Percentiles rank a stretch among this genome's conserved stretches.
phyloP scores from a whole-genome alignment of 2,888 invertebrate species.

The Quadriops clusia region DNA sequence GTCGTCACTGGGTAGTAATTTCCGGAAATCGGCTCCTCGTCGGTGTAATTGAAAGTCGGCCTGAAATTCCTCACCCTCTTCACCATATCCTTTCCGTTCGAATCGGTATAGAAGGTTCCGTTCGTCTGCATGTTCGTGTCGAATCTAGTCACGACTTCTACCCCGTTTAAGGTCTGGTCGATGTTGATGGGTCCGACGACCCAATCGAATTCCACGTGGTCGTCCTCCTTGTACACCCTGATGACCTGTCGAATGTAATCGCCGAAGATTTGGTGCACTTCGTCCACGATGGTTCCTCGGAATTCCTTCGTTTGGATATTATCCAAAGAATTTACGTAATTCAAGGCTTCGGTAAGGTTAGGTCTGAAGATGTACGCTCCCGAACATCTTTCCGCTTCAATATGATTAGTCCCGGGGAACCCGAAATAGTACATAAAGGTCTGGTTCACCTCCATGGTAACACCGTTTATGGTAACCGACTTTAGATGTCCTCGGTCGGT shows the following conservation, averaged over 20 bases:
- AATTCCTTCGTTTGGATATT: no score
- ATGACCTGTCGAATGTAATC: slow-evolving; percentile 51
- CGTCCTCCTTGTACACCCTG: slow-evolving; percentile 39
- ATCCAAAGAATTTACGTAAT: no score
- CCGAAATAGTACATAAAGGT: no score
- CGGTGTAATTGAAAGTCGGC: slow-evolving; percentile 41
- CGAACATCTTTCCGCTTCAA: slow-evolving; percentile 54
- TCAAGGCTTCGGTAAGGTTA: no score
- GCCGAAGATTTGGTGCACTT: slow-evolving; percentile 49
- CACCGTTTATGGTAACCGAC: no score
- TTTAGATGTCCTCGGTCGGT: no score
- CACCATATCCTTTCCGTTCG: slow-evolving; percentile 61
- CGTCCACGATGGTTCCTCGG: slow-evolving; percentile 39
- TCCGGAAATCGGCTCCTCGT: slow-evolving; percentile 44
- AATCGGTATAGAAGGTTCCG: slow-evolving; percentile 59
- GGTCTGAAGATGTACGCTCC: slow-evolving; percentile 88
- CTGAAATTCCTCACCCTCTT: slow-evolving; percentile 45
- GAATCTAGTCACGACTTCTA: slow-evolving; percentile 57
- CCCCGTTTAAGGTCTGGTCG: slow-evolving; percentile 40
- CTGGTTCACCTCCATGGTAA: no score
- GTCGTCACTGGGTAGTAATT: slow-evolving; percentile 70
- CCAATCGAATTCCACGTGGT: slow-evolving; percentile 46
- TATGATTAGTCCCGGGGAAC: slow-evolving; percentile 48
- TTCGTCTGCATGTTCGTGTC: slow-evolving; percentile 42
- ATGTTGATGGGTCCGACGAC: slow-evolving; percentile 49